phyloP scores from a whole-genome alignment of 2,888 invertebrate genomes.

The Tuberolachnus salignus region DNA sequence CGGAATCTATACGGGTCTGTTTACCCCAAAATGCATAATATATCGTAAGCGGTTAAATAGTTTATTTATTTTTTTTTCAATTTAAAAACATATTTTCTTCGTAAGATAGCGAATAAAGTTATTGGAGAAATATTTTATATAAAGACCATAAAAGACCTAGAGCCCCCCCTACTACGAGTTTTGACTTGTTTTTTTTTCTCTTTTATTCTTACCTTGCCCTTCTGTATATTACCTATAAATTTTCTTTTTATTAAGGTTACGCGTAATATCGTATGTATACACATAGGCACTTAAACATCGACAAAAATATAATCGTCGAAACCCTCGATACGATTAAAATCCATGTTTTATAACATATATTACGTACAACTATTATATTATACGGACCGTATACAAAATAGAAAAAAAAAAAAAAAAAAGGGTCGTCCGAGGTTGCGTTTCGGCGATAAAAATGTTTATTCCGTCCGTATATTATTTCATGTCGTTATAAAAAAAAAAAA shows the following conservation, averaged over 20 bases:
- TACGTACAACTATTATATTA: not conserved
- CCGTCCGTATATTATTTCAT: not conserved
- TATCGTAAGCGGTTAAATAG: constrained; percentile 8
- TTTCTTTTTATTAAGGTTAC: constrained; percentile 20
- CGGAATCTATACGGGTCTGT: too few species aligned
- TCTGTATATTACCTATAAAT: not conserved
- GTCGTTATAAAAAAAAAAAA: constrained; percentile 2
- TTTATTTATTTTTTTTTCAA: constrained; percentile 7
- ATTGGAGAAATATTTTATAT: constrained; percentile 26
- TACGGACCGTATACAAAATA: not conserved
- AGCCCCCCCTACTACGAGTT: constrained; percentile 2
- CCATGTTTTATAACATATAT: not conserved
- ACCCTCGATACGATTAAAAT: constrained; percentile 11
- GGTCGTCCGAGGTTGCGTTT: not conserved
- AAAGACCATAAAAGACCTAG: constrained; percentile 3
- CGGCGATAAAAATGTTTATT: not conserved
- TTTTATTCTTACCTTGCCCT: too few species aligned
- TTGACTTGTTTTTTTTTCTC: not conserved
- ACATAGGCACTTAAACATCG: not conserved
- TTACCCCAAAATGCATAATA: too few species aligned
- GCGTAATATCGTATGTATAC: constrained; percentile 6
- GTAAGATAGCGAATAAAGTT: not conserved
- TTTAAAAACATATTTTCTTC: constrained; percentile 23
- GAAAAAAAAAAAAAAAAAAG: not conserved
- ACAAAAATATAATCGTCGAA: constrained; percentile 13